phyloP scores from a whole-genome alignment of 2,888 invertebrate species.

The Colletes collaris region DNA sequence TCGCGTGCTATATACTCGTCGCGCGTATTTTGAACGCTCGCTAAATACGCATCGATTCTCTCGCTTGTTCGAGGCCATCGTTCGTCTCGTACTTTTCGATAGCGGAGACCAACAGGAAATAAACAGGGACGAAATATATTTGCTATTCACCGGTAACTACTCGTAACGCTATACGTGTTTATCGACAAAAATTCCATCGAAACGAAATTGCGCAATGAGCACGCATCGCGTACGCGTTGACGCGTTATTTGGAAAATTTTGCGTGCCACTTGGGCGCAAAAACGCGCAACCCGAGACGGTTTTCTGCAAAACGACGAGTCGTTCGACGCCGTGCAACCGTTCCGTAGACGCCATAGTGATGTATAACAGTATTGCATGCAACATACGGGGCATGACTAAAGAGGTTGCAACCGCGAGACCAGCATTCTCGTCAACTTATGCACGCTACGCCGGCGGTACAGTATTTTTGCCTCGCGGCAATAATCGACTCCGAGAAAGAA shows the following conservation, averaged over 20 bases:
- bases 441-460: neutral
- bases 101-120: too few relatives aligned
- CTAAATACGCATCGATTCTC: conserved; percentile 7
- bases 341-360: conserved; percentile 37
- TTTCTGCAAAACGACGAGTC: conserved; percentile 31
- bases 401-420: conserved; percentile 25
- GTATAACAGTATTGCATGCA: conserved; percentile 42
- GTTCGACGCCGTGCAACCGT: conserved; percentile 31
- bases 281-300: conserved; percentile 20
- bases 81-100: too few relatives aligned
- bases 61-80: neutral
- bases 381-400: conserved; percentile 47
- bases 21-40: conserved; percentile 1
- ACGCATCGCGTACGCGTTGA: neutral
- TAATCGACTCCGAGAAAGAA: conserved; percentile 25
- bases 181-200: too few relatives aligned
- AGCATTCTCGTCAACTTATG: conserved; percentile 17
- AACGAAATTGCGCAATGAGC: neutral
- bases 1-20: conserved; percentile 6
- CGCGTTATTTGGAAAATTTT: conserved; percentile 46
- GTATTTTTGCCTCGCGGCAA: conserved; percentile 26
- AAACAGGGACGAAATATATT: too few relatives aligned
- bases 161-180: too few relatives aligned
- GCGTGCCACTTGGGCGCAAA: conserved; percentile 26
- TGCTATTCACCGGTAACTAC: too few relatives aligned